Conservation (phyloP, 2,797 vertebrate genomes). For the Myotis planiceps region DNA sequence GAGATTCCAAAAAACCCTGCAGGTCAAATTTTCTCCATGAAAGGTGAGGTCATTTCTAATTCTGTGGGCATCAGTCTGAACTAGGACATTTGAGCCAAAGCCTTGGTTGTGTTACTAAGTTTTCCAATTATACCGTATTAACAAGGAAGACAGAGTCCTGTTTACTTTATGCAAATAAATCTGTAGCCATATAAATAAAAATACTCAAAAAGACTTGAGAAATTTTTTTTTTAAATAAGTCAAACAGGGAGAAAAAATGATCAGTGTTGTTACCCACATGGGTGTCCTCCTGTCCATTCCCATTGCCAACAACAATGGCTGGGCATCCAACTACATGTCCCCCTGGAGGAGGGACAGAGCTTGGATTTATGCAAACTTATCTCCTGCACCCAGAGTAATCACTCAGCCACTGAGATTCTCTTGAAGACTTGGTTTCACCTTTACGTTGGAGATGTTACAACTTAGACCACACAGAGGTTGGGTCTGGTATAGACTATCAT, state of each 20-base stretch:
- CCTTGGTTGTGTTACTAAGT: not conserved
- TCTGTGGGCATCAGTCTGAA: not conserved
- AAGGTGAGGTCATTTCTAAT: no score
- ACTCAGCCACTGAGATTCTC: no score
- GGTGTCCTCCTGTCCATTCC: not conserved
- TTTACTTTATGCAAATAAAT: no score
- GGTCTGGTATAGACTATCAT: not conserved
- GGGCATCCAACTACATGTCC: not conserved
- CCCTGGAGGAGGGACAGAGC: not conserved
- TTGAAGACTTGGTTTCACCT: not conserved
- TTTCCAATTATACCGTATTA: not conserved
- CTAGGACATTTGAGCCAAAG: not conserved
- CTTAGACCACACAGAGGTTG: not conserved
- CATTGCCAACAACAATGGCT: not conserved
- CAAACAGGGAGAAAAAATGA: not conserved
- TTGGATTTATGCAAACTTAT: not conserved
- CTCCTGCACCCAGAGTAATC: not conserved
- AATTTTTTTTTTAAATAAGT: not conserved
- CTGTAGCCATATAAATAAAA: not conserved
- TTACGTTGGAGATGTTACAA: not conserved
- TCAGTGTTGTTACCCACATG: not conserved
- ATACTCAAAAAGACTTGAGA: not conserved
- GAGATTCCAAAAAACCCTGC: no score
- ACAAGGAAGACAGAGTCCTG: no score
- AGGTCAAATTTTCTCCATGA: no score